Base-by-base conservation (phyloP, 1,140 invertebrate genomes). In the Acromyrmex charruanus region DNA sequence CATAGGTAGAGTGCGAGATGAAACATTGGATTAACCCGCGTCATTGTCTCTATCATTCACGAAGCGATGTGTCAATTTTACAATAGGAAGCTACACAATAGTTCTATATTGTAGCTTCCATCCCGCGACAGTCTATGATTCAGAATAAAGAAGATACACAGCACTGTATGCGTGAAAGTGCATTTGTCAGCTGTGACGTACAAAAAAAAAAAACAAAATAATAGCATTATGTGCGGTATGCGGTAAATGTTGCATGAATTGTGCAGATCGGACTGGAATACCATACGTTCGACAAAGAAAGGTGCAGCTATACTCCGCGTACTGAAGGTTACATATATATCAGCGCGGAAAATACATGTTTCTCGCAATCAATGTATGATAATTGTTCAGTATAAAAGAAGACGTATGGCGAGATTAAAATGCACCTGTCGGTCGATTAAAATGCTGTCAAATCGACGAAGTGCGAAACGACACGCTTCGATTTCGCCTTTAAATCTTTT, bases 41-140 rank as follows among this genome's bases (percentile, higher is more conserved):
- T 53, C 39, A 74, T 82, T 84, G 55, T 49, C 55, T 63, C 39
- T 51, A 75, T 84, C 80, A 51, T 84, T 84, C 39, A 35, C 44
- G 65, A 69, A 21, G 10, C 31, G 2, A 12, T 49, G 39, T 74
- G 80, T 21, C 39, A 25, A 82, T 82, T 4, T 18, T 74, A 51
- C 39, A 84, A 74, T 18, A 39, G 80, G 39, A 63, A 49, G 9
- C 39, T 74, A 25, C 28, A 31, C 69, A 49, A 51, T 44, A 51
- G 18, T 44, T 21, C 35, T 21, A 44, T 21, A 31, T 31, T 21
- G 53, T 25, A 61, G 49, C 31, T 82, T 74, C 68, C 80, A 39
- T 35, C 7, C 21, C 21, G 53, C 12, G 28, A 1, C n/a, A n/a
- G 39, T 39, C 9, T 39, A 68, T 55, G 35, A 55, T 39, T 69